A percentile compares a stretch with the other conserved stretches of the same genome.
phyloP scores from a whole-genome alignment of 1,140 invertebrate genomes.

The Drosophila tropicalis region DNA sequence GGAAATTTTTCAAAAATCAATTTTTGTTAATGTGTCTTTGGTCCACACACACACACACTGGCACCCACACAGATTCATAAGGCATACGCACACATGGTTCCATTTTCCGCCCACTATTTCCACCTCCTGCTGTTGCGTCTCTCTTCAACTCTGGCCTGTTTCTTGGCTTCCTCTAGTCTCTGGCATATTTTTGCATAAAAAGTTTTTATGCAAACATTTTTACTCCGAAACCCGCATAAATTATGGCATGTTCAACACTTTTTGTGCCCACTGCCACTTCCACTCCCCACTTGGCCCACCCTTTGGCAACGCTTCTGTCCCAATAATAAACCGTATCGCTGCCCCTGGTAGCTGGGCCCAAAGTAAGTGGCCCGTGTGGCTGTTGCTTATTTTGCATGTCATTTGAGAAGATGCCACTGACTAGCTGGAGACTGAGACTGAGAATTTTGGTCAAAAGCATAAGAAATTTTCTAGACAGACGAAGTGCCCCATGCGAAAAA shows the following conservation, averaged over 20 bases:
- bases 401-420: slow-evolving; percentile 36
- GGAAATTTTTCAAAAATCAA: slow-evolving; percentile 73
- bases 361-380: slow-evolving; percentile 26
- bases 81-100: slow-evolving; percentile 1
- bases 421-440: slow-evolving; percentile 24
- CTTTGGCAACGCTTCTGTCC: slow-evolving; percentile 25
- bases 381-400: slow-evolving; percentile 61
- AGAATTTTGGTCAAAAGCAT: slow-evolving; percentile 27
- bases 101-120: slow-evolving; percentile 12
- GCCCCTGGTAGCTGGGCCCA: slow-evolving; percentile 25
- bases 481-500: slow-evolving; percentile 16
- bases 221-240: slow-evolving; percentile 60
- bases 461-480: slow-evolving; percentile 2
- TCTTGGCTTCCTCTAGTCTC: slow-evolving; percentile 37
- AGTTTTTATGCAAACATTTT: slow-evolving; percentile 60
- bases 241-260: slow-evolving; percentile 38
- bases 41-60: not conserved
- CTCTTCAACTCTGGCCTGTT: not conserved
- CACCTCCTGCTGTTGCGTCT: too few species aligned
- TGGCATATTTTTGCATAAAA: slow-evolving; percentile 63
- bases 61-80: not conserved
- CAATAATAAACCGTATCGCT: slow-evolving; percentile 59
- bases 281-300: not conserved
- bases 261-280: slow-evolving; percentile 27
- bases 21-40: slow-evolving; percentile 74